Evolutionary conservation across 2,888 invertebrate species (phyloP).

Genomic region (Ormyrus nitidulus): DNA sequence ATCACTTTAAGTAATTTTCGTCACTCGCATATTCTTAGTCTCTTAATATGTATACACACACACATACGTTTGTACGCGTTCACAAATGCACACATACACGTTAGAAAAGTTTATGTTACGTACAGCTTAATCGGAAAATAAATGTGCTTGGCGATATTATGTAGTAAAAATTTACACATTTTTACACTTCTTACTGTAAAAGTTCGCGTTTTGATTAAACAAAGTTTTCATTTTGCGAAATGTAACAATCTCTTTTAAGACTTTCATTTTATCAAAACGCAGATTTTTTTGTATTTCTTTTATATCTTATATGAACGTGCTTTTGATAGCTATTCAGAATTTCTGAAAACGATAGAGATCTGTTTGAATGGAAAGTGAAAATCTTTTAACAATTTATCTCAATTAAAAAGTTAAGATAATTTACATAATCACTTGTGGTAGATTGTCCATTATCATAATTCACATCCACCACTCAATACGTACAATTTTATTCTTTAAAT

Average conservation of each 20-base stretch:
- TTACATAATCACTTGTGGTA: no score
- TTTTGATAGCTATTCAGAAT: no score
- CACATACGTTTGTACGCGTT: background rate
- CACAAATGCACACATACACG: constrained; percentile 13
- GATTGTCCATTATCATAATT: no score
- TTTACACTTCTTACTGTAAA: constrained; percentile 10
- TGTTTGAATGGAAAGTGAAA: no score
- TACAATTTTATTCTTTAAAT: no score
- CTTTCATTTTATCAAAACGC: constrained; percentile 22
- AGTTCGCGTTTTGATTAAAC: constrained; percentile 10
- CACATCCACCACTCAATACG: no score
- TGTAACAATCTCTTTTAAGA: background rate
- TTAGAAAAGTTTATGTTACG: constrained; percentile 13
- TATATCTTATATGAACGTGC: no score
- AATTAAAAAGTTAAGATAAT: no score
- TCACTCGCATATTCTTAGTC: background rate
- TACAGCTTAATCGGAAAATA: constrained; percentile 18
- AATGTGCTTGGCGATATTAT: constrained; percentile 3
- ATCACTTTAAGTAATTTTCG: constrained; percentile 2
- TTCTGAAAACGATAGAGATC: no score
- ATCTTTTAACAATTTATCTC: no score
- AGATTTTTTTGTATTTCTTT: no score
- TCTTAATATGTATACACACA: background rate
- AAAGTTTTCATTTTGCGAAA: constrained; percentile 1
- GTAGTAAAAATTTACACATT: constrained; percentile 13